Evolutionary conservation across 2,113 vertebrate genomes (phyloP), one percentile per base, ranked within the genome.

Genomic region (Cebidichthys violaceus): DNA sequence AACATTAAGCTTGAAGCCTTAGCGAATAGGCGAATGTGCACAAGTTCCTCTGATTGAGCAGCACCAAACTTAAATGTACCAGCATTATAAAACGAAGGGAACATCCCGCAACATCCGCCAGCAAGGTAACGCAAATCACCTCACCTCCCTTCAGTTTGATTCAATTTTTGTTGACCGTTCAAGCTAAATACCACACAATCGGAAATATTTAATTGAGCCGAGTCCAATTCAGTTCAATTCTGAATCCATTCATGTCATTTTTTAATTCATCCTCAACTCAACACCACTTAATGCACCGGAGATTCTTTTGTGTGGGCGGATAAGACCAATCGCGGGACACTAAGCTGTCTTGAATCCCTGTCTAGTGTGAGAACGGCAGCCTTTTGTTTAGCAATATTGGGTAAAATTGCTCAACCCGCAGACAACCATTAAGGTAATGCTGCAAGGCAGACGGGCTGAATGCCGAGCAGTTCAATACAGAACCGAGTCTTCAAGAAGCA

Each of bases 361-460:
- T 88, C 88, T 83, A 43, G 74, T 83, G 81, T 20, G 57, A 75
- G 59, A 84, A 85, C 75, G 78, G 80, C 55, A 11, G 54, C 77
- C 24, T 74, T 89, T 93, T 94, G 92, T 94, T 92, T 93, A 72
- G 89, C 90, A 87, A 92, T 92, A 93, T 86, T 84, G 89, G 83
- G 77, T 80, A 74, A 90, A 93, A 91, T 90, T 93, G 88, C 90
- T 90, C 89, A 92, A 88, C 86, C 85, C 89, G 84, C 86, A 91
- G 90, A 92, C 81, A 89, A 77, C 86, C 90, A 93, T 94, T 90
- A 93, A 89, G 90, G 92, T 93, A 92, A 93, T 83, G 90, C 88
- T 88, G 82, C 70, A 85, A 92, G 92, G 92, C 90, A 93, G 84
- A 92, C 55, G 83, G 86, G 89, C 84, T 75, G 78, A 92, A 91